Percentiles rank a stretch among this genome's conserved stretches.
phyloP scores from a whole-genome alignment of 2,113 vertebrate genomes.

The Cebidichthys violaceus region DNA sequence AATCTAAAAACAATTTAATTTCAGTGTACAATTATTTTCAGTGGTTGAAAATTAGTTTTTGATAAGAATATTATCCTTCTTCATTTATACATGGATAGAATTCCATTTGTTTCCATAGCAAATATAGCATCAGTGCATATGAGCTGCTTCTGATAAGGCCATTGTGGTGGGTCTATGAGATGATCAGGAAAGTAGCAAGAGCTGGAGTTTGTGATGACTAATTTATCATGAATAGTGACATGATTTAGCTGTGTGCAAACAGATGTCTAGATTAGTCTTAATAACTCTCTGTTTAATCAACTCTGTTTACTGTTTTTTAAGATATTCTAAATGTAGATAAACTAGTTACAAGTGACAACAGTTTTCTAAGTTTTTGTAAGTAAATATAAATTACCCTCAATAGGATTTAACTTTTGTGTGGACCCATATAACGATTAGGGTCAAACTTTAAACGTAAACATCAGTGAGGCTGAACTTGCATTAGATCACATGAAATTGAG shows the following conservation, averaged over 20 bases:
- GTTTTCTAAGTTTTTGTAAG: background rate
- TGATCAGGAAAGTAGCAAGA: slow-evolving; percentile 32
- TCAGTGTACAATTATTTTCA: background rate
- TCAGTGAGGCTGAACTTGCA: background rate
- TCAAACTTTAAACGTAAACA: background rate
- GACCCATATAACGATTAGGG: background rate
- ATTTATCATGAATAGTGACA: slow-evolving; percentile 6
- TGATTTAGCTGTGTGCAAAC: slow-evolving; percentile 31
- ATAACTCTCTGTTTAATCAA: background rate
- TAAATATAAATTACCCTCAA: background rate
- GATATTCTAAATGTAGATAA: background rate
- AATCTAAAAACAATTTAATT: slow-evolving; percentile 1
- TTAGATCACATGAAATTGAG: slow-evolving; percentile 1
- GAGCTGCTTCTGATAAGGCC: slow-evolving; percentile 26
- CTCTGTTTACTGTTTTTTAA: background rate
- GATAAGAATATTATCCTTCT: background rate
- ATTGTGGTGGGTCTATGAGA: slow-evolving; percentile 10
- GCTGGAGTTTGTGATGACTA: slow-evolving; percentile 36
- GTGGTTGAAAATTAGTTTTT: background rate
- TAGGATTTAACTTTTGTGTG: background rate
- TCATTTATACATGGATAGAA: background rate
- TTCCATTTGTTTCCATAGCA: background rate
- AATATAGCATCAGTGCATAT: slow-evolving; percentile 4
- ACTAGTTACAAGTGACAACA: background rate
- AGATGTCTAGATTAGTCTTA: background rate